Conservation (phyloP, 2,888 invertebrate genomes). For the Rapana venosa region DNA sequence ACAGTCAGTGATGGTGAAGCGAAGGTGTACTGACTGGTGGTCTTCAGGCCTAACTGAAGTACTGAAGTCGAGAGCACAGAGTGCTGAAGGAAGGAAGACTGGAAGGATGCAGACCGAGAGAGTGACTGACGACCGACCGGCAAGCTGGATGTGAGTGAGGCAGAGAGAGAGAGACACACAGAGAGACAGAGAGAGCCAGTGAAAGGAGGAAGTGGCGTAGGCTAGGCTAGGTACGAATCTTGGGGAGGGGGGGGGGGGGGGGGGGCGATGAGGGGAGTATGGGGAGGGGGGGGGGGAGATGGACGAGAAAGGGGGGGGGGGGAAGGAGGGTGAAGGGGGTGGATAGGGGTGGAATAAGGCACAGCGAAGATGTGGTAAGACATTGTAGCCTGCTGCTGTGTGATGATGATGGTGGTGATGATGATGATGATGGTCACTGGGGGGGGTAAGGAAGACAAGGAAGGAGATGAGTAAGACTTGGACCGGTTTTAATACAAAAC, state of each 20-base stretch:
- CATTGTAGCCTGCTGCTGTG: background rate
- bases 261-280: background rate
- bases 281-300: background rate
- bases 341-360: background rate
- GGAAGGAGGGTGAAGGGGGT: background rate
- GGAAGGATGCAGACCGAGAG: background rate
- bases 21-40: background rate
- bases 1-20: background rate
- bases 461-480: too few species aligned
- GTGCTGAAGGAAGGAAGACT: background rate
- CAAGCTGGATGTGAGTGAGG: background rate
- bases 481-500: too few species aligned
- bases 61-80: slow-evolving; percentile 24
- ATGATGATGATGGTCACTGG: background rate
- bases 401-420: background rate
- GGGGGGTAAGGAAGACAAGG: background rate
- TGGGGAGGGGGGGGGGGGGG: background rate
- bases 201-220: background rate
- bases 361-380: background rate
- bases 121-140: background rate
- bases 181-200: background rate
- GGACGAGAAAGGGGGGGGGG: background rate
- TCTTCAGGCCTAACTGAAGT: slow-evolving; percentile 11
- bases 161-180: slow-evolving; percentile 16
- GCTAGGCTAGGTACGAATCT: background rate